These are phyloP conservation scores for Gouania willdenowi DNA, from an alignment of 2,797 vertebrate species.

Conservation along the genomic window DNA sequence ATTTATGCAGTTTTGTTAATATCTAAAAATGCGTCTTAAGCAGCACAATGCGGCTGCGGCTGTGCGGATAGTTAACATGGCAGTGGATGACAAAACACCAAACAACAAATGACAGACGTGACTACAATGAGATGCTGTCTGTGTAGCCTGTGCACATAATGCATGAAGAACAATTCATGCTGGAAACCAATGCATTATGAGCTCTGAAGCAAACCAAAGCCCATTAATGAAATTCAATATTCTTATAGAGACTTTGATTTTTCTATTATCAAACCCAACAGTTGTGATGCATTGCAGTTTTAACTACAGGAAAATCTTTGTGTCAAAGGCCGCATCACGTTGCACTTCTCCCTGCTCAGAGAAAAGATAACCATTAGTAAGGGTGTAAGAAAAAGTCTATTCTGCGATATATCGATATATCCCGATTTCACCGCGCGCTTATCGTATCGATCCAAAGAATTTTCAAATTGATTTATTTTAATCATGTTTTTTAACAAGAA, in stretches of 20 bases:
- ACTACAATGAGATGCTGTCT: constrained; percentile 25
- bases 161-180: constrained; percentile 20
- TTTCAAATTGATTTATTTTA: too few species aligned
- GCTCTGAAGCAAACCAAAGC: constrained; percentile 5
- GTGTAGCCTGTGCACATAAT: constrained; percentile 29
- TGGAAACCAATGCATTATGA: constrained; percentile 14
- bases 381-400: too few species aligned
- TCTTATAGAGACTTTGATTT: constrained; percentile 11
- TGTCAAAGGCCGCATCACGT: constrained; percentile 26
- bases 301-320: constrained; percentile 5
- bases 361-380: too few species aligned
- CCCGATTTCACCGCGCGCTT: too few species aligned
- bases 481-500: too few species aligned
- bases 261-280: constrained; percentile 8
- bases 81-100: constrained; percentile 12
- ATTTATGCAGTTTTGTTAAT: not conserved
- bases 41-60: not conserved
- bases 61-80: constrained; percentile 37
- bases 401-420: too few species aligned
- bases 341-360: too few species aligned
- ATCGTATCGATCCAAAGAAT: too few species aligned
- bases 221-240: constrained; percentile 29
- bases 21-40: constrained; percentile 3
- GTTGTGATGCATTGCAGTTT: constrained; percentile 1
- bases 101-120: constrained; percentile 31